Evolutionary conservation across 2,113 vertebrate genomes (phyloP), one percentile per base, ranked within the genome.

Genomic region (Tachysurus vachellii): DNA sequence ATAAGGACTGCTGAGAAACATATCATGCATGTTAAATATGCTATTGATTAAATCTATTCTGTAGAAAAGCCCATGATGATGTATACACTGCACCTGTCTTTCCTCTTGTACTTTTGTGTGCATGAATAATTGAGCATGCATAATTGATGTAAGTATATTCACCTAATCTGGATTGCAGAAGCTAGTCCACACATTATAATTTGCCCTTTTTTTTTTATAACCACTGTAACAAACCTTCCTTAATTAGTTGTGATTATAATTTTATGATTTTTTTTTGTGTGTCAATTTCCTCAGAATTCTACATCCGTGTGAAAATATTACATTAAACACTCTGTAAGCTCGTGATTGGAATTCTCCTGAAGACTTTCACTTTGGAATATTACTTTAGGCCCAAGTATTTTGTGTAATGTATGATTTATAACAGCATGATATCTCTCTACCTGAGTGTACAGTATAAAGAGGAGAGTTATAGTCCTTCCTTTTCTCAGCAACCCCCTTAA

Each of bases 51-150:
- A 36, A 28, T 82, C 84, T 56, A 73, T 68, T 68, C 59, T 66
- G 80, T n/a, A 90, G 21, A 92, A 87, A 50, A 50, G 8, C 47
- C 91, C 54, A 91, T 28, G 84, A 90, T 92, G 91, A 90, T 89
- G 94, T 89, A 86, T 90, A 92, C 91, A 94, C 94, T 91, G 92
- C 93, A 94, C 93, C 91, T 92, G 87, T 31, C 84, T 84, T 89
- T 89, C 80, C 88, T 84, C 57, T 80, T 80, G 13, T 84, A 83
- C n/a, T 66, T 84, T 86, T 90, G 85, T 66, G 86, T 89, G 86
- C 89, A 93, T 94, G 93, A 93, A 95, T 94, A 93, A 92, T 93
- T 94, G 93, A 95, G 93, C 59, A 73, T 70, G 92, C 86, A 95
- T 93, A 81, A 84, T 77, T 88, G 87, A 85, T 87, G 82, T 26